Base-by-base conservation (phyloP, 2,797 vertebrate species). In the Momotus momota region DNA sequence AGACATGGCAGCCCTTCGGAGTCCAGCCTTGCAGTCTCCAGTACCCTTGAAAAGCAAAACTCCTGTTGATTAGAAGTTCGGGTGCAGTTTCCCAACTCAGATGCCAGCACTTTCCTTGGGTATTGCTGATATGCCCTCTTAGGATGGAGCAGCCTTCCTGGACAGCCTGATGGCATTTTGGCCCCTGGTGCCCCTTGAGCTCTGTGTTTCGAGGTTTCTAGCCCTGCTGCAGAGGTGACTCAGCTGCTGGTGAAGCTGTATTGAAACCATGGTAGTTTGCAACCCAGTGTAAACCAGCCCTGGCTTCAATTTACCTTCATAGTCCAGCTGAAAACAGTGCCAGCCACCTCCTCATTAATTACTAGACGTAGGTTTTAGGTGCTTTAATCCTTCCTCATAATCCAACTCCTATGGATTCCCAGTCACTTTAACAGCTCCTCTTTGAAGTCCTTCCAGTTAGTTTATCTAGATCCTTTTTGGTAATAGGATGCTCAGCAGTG, bases 361-460 rank as follows among this genome's bases (percentile, higher is more conserved):
- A 49, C 48, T 83, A 78, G 69, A 78, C 72, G 72, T 5, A 67
- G 8, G 21, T 40, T 88, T 96, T 82, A 71, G 45, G 29, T 67
- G 38, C n/a, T 82, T 93, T 88, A 92, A 80, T 80, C 38, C 60
- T 82, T 80, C 60, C 18, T 86, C 51, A 60, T 74, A 94, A 93
- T 35, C 78, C 48, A 78, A 8, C 92, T 87, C 49, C 19, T 8
- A 27, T 60, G 38, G 25, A 70, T 67, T 93, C 29, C 43, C 67
- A 75, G 61, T 31, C 49, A 65, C 60, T 75, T 71, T 9, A 62
- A 49, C 4, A 3, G 61, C 27, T 21, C 49, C 17, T 90, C 78
- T 94, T 90, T 96, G 80, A 95, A 95, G 60, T 73, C 41, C 33
- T 86, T 92, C 88, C 91, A 92, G 48, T 29, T 91, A 93, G 41